phyloP scores from a whole-genome alignment of 2,888 invertebrate genomes.

The Drosophila emarginata region DNA sequence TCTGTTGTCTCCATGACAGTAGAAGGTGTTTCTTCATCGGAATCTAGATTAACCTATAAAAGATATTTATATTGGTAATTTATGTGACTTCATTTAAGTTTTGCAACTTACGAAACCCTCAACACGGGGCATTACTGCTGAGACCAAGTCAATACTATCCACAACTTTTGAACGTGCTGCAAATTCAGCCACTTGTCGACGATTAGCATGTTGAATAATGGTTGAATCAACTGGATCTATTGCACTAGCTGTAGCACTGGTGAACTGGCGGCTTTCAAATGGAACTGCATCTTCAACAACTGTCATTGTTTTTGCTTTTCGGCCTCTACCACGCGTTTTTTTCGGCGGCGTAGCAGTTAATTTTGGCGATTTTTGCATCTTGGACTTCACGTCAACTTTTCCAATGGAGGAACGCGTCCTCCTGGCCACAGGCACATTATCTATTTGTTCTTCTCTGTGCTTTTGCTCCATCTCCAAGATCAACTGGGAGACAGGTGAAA shows the following conservation, averaged over 20 bases:
- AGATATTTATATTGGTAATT: background rate
- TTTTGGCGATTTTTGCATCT: background rate
- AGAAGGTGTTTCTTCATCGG: slow-evolving; percentile 49
- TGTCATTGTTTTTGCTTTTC: background rate
- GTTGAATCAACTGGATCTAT: background rate
- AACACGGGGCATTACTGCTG: slow-evolving; percentile 65
- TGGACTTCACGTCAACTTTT: background rate
- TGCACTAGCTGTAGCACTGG: background rate
- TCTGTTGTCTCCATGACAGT: background rate
- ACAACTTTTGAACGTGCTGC: slow-evolving; percentile 62
- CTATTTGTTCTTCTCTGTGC: background rate
- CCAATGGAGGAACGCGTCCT: slow-evolving; percentile 53
- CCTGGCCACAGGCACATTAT: slow-evolving; percentile 39
- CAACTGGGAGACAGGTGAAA: slow-evolving; percentile 56
- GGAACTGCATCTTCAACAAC: background rate
- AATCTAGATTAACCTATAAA: slow-evolving; percentile 63
- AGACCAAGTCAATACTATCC: slow-evolving; percentile 69
- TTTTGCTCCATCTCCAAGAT: slow-evolving; percentile 49
- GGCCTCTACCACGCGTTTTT: slow-evolving; percentile 3
- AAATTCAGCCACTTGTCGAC: slow-evolving; percentile 46
- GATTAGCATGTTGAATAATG: background rate
- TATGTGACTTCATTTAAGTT: accelerated
- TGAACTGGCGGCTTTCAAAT: background rate
- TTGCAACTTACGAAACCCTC: slow-evolving; percentile 66
- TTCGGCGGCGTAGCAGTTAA: background rate